Base-by-base conservation (phyloP, 2,888 invertebrate genomes). In the Xestia xanthographa region DNA sequence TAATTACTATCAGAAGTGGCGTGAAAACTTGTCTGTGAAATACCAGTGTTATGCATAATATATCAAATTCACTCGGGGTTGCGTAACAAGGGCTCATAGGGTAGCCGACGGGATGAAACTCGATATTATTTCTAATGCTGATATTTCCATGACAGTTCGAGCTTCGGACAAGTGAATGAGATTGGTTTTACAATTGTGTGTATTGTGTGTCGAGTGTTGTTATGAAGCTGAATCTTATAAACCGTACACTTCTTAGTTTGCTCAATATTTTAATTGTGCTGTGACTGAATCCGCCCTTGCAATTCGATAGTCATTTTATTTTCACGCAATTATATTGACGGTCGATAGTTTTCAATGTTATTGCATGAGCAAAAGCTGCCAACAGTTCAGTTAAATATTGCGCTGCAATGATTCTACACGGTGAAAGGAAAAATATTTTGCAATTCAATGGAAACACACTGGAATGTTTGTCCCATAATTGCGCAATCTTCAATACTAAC, bases 1-100 rank as follows among this genome's bases (percentile, higher is more conserved):
- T 90, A 88, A 90, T 90, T 89, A 90, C 86, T 88, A 89, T 89
- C 89, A 89, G 80, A 85, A 84, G 82, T 85, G 86, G 90, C 86
- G 89, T 84, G 90, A 90, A 90, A 90, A 90, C 88, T 90, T 86
- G 87, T 86, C 87, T 75, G 84, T 82, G 84, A 78, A 82, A 79
- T 84, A 83, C 87, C 79, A 79, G 84, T 75, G 86, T 79, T 72
- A 86, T 90, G 88, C 85, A 89, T 90, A 87, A 90, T 89, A 90
- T 77, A 87, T 87, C 79, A 85, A 80, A 77, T 85, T 82, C 78
- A 70, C 77, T 50, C 22, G 68, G 65, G 77, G 82, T 77, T 84
- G 82, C 71, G 87, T 87, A 87, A 84, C 72, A 63, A 79, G 80
- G 84, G 80, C 76, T 79, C 79, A 43, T 62, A 75, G 77, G 83